phyloP scores from a whole-genome alignment of 2,888 invertebrate genomes.

The Oscheius sp. region DNA sequence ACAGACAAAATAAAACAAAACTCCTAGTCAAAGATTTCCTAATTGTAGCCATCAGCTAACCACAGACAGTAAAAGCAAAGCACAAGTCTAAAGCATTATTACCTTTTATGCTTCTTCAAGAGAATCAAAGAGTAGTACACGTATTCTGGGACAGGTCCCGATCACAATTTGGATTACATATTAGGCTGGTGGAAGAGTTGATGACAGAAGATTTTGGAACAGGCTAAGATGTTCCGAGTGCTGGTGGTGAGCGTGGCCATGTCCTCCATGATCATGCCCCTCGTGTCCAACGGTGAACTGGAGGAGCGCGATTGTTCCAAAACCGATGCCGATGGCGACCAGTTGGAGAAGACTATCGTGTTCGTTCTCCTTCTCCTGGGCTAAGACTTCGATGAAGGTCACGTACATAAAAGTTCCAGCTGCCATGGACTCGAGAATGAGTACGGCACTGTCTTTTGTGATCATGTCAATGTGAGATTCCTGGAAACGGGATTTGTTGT shows the following conservation, averaged over 20 bases:
- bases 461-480: conserved; percentile 29
- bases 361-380: conserved; percentile 60
- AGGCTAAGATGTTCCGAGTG: neutral
- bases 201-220: conserved; percentile 1
- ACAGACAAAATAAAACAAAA: too few relatives aligned
- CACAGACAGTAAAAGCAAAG: too few relatives aligned
- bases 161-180: conserved; percentile 2
- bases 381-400: conserved; percentile 42
- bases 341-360: conserved; percentile 63
- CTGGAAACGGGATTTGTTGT: neutral
- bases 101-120: neutral
- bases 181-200: conserved; percentile 7
- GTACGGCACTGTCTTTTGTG: conserved; percentile 24
- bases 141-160: neutral
- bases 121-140: conserved; percentile 1
- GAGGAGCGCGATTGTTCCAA: conserved; percentile 58
- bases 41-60: too few relatives aligned
- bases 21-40: too few relatives aligned
- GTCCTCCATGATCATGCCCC: conserved; percentile 6
- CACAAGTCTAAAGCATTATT: too few relatives aligned
- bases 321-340: conserved; percentile 64
- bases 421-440: conserved; percentile 27
- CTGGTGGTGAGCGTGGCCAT: neutral
- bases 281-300: conserved; percentile 47
- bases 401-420: conserved; percentile 33